Percentiles rank a stretch among this genome's conserved stretches.
Conservation (phyloP, 1,140 invertebrate genomes). For the Tribolium madens region DNA sequence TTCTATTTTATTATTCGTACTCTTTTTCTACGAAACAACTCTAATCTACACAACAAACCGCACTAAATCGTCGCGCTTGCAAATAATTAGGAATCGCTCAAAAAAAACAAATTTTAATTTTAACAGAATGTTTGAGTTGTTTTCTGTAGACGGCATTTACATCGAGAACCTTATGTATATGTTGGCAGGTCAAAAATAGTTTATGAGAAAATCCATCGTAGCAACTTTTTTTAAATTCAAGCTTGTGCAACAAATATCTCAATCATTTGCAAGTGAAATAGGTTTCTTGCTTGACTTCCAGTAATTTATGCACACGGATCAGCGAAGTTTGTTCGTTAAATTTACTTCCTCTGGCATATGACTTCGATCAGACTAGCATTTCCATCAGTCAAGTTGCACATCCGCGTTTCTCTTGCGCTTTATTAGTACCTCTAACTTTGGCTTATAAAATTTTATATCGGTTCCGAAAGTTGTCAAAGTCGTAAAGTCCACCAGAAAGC, state of each 20-base stretch:
- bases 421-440: slow-evolving; percentile 42
- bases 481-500: slow-evolving; percentile 47
- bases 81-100: neutral
- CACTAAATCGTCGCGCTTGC: neutral
- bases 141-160: too few relatives aligned
- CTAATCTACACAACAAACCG: neutral
- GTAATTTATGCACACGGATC: slow-evolving; percentile 36
- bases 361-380: slow-evolving; percentile 31
- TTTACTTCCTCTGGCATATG: slow-evolving; percentile 28
- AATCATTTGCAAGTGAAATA: slow-evolving; percentile 28
- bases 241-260: neutral
- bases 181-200: neutral
- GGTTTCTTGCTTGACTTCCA: neutral
- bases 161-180: neutral
- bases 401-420: slow-evolving; percentile 23
- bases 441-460: slow-evolving; percentile 51
- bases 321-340: slow-evolving; percentile 36
- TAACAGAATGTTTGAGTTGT: too few relatives aligned
- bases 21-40: neutral
- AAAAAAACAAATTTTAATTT: too few relatives aligned
- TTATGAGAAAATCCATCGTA: neutral
- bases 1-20: slow-evolving; percentile 6
- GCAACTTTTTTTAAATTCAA: neutral
- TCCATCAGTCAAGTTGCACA: slow-evolving; percentile 27
- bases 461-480: slow-evolving; percentile 49